phyloP scores from a whole-genome alignment of 2,888 invertebrate genomes.

The Epistrophe grossulariae region DNA sequence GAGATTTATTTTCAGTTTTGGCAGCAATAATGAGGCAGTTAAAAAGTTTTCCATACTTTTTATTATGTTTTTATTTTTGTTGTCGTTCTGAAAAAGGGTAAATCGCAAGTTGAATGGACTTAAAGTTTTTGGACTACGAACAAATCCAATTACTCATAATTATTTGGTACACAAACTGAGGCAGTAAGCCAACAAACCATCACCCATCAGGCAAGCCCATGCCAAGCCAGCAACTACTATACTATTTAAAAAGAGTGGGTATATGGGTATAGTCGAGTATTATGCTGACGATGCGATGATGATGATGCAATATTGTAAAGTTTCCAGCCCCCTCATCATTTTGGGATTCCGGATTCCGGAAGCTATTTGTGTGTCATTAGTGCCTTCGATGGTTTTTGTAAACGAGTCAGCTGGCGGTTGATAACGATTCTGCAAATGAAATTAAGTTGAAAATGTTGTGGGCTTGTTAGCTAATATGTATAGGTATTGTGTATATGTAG shows the following conservation, averaged over 20 bases:
- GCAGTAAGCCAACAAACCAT: constrained; percentile 56
- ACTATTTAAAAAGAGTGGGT: background rate
- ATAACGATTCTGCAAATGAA: constrained; percentile 47
- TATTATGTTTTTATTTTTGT: background rate
- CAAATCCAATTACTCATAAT: constrained; percentile 75
- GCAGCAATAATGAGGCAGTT: constrained; percentile 69
- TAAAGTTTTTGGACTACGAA: constrained; percentile 59
- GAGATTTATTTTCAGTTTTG: constrained; percentile 60
- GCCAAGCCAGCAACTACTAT: background rate
- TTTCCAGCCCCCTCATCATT: constrained; percentile 15
- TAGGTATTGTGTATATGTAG: background rate
- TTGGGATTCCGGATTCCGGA: constrained; percentile 42
- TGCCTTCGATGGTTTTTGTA: constrained; percentile 56
- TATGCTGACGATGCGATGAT: constrained; percentile 28
- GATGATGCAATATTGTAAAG: constrained; percentile 58
- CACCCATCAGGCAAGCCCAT: background rate
- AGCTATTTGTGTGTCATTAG: constrained; percentile 75
- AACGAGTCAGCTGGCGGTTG: constrained; percentile 45
- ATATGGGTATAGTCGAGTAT: background rate
- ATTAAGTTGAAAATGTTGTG: constrained; percentile 57
- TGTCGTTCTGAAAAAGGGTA: background rate
- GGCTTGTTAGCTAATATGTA: constrained; percentile 24
- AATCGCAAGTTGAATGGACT: constrained; percentile 66
- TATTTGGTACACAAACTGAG: constrained; percentile 73
- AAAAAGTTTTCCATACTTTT: constrained; percentile 50